Evolutionary conservation across 2,797 vertebrate species (phyloP), one percentile per base, ranked within the genome.

Genomic region (Ctenochaetus hawaiiensis): DNA sequence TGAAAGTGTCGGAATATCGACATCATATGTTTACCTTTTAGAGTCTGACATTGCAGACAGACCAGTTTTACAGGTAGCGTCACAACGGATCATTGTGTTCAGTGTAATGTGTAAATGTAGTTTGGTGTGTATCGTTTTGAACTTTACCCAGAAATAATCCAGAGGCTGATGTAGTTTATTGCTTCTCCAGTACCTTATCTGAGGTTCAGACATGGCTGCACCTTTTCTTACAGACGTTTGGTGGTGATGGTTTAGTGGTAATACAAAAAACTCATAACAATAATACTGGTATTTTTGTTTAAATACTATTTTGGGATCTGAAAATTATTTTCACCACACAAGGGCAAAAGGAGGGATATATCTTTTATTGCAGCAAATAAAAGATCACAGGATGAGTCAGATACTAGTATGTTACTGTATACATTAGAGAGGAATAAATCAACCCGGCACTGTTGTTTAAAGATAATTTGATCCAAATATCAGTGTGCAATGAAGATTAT

Each of bases 21-120:
- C 7, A 5, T 3, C 4, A 0, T 34, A 0, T 1, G 8, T 45
- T 53, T 5, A 2, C 12, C 16, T 2, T 3, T 16, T 30, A 0
- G 2, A 17, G 3, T 3, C 1, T 16, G n/a, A 11, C 16, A 20
- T 23, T 2, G 1, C 8, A 12, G 12, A 16, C 61, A 13, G 7
- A 37, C 9, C 10, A 1, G n/a, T 20, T 2, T 47, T 8, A 18
- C 49, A 12, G 13, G 14, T 48, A 9, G 39, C 39, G 39, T 41
- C 11, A 22, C 17, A 1, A 23, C 13, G 1, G 9, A 20, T 17
- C 1, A 6, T 10, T 1, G n/a, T 34, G 18, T 8, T 57, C 37
- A 47, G 4, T 52, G 5, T 30, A 14, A 7, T 2, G 14, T n/a
- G 30, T 16, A 10, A 8, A 9, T 20, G 18, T 9, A 41, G 39